Evolutionary conservation across 2,888 invertebrate genomes (phyloP).

Genomic region (Synergus laeviventris): DNA sequence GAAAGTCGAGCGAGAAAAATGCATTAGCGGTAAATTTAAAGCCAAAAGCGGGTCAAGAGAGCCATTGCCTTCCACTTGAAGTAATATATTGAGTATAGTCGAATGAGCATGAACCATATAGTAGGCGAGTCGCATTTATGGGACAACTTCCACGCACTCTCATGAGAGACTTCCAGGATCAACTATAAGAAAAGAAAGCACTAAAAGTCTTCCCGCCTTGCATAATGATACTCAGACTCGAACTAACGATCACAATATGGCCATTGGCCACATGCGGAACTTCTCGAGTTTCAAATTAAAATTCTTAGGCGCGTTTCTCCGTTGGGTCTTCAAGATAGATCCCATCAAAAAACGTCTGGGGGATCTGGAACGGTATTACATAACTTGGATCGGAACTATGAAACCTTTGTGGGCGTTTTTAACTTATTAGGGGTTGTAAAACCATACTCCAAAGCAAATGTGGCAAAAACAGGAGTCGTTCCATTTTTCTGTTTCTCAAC

Average conservation of each 20-base stretch:
- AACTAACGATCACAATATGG: slow-evolving; percentile 10
- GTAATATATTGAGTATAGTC: not conserved
- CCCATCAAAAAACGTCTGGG: slow-evolving; percentile 11
- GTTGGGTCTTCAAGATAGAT: slow-evolving; percentile 3
- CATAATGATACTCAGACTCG: slow-evolving; percentile 13
- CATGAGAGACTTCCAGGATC: not conserved
- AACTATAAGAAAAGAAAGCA: not conserved
- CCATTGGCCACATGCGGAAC: slow-evolving; percentile 21
- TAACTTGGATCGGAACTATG: not conserved
- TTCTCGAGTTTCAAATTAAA: slow-evolving; percentile 36
- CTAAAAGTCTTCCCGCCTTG: not conserved
- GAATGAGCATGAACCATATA: not conserved
- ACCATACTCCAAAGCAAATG: slow-evolving; percentile 6
- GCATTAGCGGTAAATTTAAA: slow-evolving; percentile 21
- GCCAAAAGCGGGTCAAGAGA: slow-evolving; percentile 6
- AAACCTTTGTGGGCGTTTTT: slow-evolving; percentile 16
- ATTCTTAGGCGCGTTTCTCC: slow-evolving; percentile 10
- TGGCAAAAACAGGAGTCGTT: slow-evolving; percentile 19
- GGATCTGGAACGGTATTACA: slow-evolving; percentile 10
- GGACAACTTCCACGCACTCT: not conserved
- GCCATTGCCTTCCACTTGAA: slow-evolving; percentile 16
- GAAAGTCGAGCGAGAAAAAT: not conserved
- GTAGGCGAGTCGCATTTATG: not conserved
- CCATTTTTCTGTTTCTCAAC: not conserved
- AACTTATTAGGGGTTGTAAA: slow-evolving; percentile 1